A percentile compares a stretch with the other conserved stretches of the same genome.
Evolutionary conservation across 1,140 invertebrate genomes (phyloP).

Genomic region (Trichoplusia ni): DNA sequence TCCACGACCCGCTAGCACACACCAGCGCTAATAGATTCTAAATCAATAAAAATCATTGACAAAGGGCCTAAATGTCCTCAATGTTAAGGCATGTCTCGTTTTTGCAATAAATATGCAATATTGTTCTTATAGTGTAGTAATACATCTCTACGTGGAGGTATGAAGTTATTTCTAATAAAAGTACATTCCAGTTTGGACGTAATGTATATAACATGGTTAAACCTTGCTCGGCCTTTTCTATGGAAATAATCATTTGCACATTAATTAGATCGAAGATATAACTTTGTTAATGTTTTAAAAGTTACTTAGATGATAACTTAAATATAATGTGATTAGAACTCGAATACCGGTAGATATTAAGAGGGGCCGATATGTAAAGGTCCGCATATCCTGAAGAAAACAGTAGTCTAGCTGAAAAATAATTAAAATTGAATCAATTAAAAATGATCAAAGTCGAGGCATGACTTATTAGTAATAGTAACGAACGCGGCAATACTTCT

Average conservation of each 20-base stretch:
- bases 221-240: too few relatives aligned
- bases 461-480: slow-evolving; percentile 5
- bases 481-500: slow-evolving; percentile 16
- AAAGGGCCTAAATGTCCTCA: neutral
- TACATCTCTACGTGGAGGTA: neutral
- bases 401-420: too few relatives aligned
- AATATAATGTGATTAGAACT: too few relatives aligned
- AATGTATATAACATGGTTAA: neutral
- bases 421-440: too few relatives aligned
- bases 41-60: slow-evolving; percentile 8
- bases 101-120: slow-evolving; percentile 20
- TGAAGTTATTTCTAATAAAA: neutral
- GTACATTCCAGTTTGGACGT: slow-evolving; percentile 11
- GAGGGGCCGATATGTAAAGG: too few relatives aligned
- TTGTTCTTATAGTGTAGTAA: neutral
- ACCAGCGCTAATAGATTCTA: slow-evolving; percentile 72
- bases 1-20: slow-evolving; percentile 71
- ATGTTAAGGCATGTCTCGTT: slow-evolving; percentile 1
- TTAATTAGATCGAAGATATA: too few relatives aligned
- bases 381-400: too few relatives aligned
- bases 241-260: too few relatives aligned
- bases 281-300: too few relatives aligned
- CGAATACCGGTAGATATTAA: too few relatives aligned
- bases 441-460: slow-evolving; percentile 5
- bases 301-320: too few relatives aligned